These are phyloP conservation scores for Apaloderma vittatum DNA, from an alignment of 2,113 vertebrate species.

Conservation along the genomic window DNA sequence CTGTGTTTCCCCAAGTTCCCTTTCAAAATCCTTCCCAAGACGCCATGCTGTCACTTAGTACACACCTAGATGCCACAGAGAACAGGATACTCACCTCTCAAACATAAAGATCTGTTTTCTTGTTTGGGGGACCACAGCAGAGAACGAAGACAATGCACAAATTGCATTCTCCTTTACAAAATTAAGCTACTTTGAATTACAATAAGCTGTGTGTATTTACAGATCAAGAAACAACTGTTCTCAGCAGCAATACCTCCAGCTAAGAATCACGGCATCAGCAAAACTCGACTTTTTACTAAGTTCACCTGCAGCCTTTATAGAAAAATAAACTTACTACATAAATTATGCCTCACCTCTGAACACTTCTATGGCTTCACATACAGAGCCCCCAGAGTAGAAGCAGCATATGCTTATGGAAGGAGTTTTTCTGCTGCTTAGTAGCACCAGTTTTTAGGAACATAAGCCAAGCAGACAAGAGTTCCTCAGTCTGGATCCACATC, in stretches of 20 bases:
- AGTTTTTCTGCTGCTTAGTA: background rate
- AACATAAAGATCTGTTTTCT: background rate
- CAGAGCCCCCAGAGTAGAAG: background rate
- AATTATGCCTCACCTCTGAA: background rate
- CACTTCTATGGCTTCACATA: background rate
- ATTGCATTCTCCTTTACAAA: background rate
- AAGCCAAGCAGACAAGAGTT: background rate
- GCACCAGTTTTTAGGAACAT: background rate
- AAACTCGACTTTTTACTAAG: background rate
- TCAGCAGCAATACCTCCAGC: background rate
- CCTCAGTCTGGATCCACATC: background rate
- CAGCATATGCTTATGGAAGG: background rate
- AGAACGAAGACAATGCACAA: background rate
- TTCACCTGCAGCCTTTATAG: background rate
- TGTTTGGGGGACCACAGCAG: background rate
- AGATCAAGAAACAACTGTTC: background rate
- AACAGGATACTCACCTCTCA: background rate
- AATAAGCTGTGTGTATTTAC: background rate
- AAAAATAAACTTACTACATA: background rate
- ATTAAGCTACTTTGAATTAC: background rate
- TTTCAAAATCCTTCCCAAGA: background rate
- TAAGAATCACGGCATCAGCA: background rate
- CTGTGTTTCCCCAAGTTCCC: accelerated
- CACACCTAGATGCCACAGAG: background rate
- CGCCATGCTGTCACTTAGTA: background rate